Conservation (phyloP, 2,113 vertebrate genomes). For the Pterocles gutturalis region DNA sequence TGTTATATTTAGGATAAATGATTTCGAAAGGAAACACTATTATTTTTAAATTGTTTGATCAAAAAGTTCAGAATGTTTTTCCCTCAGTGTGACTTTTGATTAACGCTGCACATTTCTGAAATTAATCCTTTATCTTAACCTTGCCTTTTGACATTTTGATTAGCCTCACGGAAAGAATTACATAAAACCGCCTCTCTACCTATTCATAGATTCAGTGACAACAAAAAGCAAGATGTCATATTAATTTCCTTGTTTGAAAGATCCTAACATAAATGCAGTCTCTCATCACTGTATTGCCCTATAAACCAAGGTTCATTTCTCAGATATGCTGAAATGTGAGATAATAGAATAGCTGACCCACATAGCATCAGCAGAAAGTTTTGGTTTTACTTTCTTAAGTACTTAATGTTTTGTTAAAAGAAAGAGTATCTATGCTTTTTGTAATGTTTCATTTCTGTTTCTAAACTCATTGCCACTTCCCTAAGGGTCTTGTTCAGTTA, state of each 20-base stretch:
- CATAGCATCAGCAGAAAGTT: neutral
- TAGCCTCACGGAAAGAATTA: neutral
- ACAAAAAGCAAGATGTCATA: neutral
- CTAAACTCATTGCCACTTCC: neutral
- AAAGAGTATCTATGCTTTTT: neutral
- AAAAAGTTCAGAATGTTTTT: slow-evolving; percentile 15
- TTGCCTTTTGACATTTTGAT: slow-evolving; percentile 33
- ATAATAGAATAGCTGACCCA: neutral
- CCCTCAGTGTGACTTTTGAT: neutral
- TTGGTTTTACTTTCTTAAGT: neutral
- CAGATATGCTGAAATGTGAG: neutral
- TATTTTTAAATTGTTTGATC: slow-evolving; percentile 38
- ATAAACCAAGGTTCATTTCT: slow-evolving; percentile 3
- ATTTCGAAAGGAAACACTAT: neutral
- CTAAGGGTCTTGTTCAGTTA: neutral
- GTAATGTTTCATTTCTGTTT: neutral
- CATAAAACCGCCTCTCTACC: neutral
- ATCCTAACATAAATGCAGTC: neutral
- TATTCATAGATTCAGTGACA: neutral
- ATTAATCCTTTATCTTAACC: neutral
- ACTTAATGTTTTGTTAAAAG: neutral
- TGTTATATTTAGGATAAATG: neutral
- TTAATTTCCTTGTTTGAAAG: slow-evolving; percentile 27
- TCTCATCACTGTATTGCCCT: neutral
- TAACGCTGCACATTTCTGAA: neutral